Percentiles rank a stretch among this genome's conserved stretches.
Evolutionary conservation across 2,113 vertebrate species (phyloP).

Genomic region (Baryphthengus martii): DNA sequence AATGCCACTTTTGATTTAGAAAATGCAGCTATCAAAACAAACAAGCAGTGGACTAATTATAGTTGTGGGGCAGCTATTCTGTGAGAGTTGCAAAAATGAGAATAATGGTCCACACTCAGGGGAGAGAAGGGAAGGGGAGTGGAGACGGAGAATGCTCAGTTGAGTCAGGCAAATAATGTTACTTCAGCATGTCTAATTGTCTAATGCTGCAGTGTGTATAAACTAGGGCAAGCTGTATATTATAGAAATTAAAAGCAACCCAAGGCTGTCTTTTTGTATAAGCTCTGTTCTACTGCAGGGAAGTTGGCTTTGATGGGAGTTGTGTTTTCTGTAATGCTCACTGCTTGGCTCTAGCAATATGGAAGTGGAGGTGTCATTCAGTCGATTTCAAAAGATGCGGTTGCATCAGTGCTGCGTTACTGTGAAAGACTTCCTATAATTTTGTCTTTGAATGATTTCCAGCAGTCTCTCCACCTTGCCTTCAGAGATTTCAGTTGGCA

Average conservation of each 20-base stretch:
- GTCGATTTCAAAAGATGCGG: not conserved
- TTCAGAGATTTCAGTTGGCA: not conserved
- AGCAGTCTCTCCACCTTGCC: not conserved
- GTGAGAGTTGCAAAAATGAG: conserved; percentile 23
- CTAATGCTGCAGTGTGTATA: conserved; percentile 21
- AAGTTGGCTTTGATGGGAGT: not conserved
- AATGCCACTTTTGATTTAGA: not conserved
- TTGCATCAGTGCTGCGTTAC: not conserved
- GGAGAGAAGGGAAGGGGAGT: not conserved
- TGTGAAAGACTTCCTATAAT: not conserved
- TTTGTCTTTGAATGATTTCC: not conserved
- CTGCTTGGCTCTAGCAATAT: not conserved
- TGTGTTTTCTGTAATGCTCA: not conserved
- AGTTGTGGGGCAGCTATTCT: not conserved
- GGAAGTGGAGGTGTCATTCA: not conserved
- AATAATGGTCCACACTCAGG: not conserved
- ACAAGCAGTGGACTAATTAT: not conserved
- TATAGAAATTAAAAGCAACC: conserved; percentile 37
- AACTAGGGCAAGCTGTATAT: conserved; percentile 49
- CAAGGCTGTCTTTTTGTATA: not conserved
- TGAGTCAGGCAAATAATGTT: conserved; percentile 24
- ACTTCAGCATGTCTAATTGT: conserved; percentile 65
- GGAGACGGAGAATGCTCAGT: not conserved
- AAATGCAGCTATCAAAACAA: not conserved
- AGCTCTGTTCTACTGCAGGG: not conserved